phyloP scores from a whole-genome alignment of 2,888 invertebrate species.

The Lasioglossum lativentre region DNA sequence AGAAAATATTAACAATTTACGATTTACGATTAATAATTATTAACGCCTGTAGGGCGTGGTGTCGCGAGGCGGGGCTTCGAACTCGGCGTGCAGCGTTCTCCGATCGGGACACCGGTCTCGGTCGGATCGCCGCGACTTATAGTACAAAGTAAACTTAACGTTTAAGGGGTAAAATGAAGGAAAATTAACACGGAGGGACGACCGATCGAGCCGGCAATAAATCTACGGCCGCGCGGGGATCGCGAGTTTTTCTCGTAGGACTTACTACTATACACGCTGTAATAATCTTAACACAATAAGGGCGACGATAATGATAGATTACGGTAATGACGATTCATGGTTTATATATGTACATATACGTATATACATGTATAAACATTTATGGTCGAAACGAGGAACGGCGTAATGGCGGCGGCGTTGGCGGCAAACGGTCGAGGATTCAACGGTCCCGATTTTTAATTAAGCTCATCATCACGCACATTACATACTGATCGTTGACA shows the following conservation, averaged over 20 bases:
- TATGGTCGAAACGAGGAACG: conserved; percentile 9
- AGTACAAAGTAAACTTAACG: conserved; percentile 83
- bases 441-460: conserved; percentile 32
- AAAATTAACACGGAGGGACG: conserved; percentile 12
- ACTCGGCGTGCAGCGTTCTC: conserved; percentile 68
- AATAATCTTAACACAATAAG: conserved; percentile 56
- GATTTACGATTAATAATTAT: conserved; percentile 45
- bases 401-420: conserved; percentile 15
- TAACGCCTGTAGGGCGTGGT: conserved; percentile 51
- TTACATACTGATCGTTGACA: conserved; percentile 22
- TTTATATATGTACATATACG: conserved; percentile 3
- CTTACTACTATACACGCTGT: conserved; percentile 73
- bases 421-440: conserved; percentile 34
- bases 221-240: conserved; percentile 22
- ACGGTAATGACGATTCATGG: conserved; percentile 8
- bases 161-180: conserved; percentile 73
- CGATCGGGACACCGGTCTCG: neutral
- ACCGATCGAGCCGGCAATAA: conserved; percentile 52
- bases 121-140: conserved; percentile 77
- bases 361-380: neutral
- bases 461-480: conserved; percentile 23
- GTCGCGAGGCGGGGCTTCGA: conserved; percentile 79
- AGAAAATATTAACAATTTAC: conserved; percentile 44
- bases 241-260: conserved; percentile 72
- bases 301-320: conserved; percentile 19